A percentile compares a stretch with the other conserved stretches of the same genome.
phyloP scores from a whole-genome alignment of 2,888 invertebrate species.

The Lycophotia porphyrea region DNA sequence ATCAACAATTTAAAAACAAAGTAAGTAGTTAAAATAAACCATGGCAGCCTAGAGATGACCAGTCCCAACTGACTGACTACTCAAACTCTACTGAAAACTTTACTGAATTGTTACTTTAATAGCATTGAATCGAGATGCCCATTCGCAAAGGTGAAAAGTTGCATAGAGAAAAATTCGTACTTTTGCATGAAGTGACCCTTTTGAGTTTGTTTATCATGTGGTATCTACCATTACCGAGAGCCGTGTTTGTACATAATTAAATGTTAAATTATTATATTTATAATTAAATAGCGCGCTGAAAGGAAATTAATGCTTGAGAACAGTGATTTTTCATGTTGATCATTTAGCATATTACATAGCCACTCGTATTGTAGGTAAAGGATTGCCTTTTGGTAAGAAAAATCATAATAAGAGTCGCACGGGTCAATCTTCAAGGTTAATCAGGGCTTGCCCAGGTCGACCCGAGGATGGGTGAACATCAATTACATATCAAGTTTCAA shows the following conservation, averaged over 20 bases:
- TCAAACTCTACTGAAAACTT: too few relatives aligned
- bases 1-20: too few relatives aligned
- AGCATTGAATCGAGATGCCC: too few relatives aligned
- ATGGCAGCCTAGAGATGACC: too few relatives aligned
- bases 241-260: slow-evolving; percentile 50
- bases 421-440: neutral
- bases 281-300: slow-evolving; percentile 27
- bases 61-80: too few relatives aligned
- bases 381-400: neutral
- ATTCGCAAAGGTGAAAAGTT: too few relatives aligned
- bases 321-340: slow-evolving; percentile 15
- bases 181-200: neutral
- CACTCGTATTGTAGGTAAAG: neutral
- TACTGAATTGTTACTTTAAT: too few relatives aligned
- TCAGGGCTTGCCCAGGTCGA: neutral
- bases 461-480: neutral
- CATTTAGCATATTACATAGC: neutral
- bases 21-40: too few relatives aligned
- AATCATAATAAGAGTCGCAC: neutral
- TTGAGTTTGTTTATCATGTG: slow-evolving; percentile 1
- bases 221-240: slow-evolving; percentile 30
- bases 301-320: slow-evolving; percentile 29
- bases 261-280: slow-evolving; percentile 45
- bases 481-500: neutral
- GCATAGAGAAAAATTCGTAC: neutral